Conservation (phyloP, 2,113 vertebrate genomes). For the Pelodiscus sinensis region DNA sequence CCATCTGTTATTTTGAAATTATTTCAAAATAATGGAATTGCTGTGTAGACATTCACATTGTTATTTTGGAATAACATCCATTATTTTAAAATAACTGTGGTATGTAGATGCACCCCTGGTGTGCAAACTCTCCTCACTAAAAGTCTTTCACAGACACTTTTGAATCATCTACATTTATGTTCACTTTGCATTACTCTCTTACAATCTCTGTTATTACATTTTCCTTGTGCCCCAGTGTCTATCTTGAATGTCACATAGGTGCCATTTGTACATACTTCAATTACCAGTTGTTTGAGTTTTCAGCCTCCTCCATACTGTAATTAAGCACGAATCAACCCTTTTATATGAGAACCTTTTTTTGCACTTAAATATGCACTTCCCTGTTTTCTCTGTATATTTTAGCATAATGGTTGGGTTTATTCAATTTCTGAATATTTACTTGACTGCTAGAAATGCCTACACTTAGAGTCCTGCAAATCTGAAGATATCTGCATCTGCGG, state of each 20-base stretch:
- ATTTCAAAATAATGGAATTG: too few relatives aligned
- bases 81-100: too few relatives aligned
- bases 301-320: background rate
- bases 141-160: background rate
- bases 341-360: background rate
- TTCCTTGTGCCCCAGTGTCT: background rate
- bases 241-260: too few relatives aligned
- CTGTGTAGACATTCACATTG: too few relatives aligned
- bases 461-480: too few relatives aligned
- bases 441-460: background rate
- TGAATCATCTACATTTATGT: background rate
- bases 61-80: too few relatives aligned
- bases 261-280: background rate
- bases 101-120: too few relatives aligned
- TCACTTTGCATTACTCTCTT: background rate
- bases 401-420: background rate
- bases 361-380: background rate
- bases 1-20: too few relatives aligned
- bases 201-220: background rate
- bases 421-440: background rate
- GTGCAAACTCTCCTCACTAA: background rate
- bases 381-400: background rate
- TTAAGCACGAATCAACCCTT: too few relatives aligned
- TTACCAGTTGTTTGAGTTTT: background rate
- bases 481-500: too few relatives aligned